Conservation (phyloP, 1,140 invertebrate species). For the Ylistrum balloti region DNA sequence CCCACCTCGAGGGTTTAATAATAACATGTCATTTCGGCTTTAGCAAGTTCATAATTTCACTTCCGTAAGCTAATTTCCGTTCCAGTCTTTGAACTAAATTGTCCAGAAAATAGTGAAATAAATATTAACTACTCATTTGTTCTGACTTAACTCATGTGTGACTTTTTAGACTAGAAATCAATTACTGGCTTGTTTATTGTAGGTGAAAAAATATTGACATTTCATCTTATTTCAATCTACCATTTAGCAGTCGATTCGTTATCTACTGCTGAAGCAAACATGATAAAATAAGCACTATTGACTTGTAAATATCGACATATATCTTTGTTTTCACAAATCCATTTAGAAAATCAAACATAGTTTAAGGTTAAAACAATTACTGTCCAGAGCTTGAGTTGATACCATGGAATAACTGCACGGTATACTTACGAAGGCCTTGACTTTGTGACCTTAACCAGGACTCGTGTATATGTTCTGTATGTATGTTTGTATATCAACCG, state of each 20-base stretch:
- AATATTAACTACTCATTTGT: too few species aligned
- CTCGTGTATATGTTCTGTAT: too few species aligned
- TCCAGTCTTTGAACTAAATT: neutral
- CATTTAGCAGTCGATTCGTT: neutral
- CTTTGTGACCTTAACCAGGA: neutral
- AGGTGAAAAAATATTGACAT: conserved; percentile 8
- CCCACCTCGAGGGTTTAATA: neutral
- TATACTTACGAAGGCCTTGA: neutral
- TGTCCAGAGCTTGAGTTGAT: neutral
- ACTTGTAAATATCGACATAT: neutral
- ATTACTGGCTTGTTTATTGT: neutral
- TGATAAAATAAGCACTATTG: neutral
- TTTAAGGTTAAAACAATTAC: neutral
- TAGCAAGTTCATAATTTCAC: too few species aligned
- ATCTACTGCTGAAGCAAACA: neutral
- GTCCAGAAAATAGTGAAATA: too few species aligned
- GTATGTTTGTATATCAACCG: too few species aligned
- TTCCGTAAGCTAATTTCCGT: neutral
- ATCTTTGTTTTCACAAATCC: conserved; percentile 11
- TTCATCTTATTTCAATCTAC: neutral
- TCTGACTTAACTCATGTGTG: neutral
- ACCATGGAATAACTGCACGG: neutral
- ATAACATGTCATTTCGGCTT: neutral
- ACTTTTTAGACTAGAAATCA: neutral
- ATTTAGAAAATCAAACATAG: conserved; percentile 24